Percentiles rank a stretch among this genome's conserved stretches.
Evolutionary conservation across 2,113 vertebrate genomes (phyloP).

Genomic region (Scortum barcoo): DNA sequence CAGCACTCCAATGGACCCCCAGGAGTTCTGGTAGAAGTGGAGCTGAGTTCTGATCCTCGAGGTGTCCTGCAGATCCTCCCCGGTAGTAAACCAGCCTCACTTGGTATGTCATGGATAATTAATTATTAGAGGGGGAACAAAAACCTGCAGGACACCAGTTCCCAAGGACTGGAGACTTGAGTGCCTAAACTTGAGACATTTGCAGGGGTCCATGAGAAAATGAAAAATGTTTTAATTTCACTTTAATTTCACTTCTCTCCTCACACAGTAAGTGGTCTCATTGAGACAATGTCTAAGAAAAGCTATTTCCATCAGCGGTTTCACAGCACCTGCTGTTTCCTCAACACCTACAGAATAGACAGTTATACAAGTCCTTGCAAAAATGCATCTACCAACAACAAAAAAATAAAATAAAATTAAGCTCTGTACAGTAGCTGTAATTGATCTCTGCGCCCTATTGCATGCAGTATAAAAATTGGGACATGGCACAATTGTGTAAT

Average conservation of each 20-base stretch:
- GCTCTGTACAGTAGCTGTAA: background rate
- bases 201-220: slow-evolving; percentile 26
- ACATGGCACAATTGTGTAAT: background rate
- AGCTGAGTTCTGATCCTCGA: background rate
- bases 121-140: background rate
- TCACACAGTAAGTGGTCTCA: slow-evolving; percentile 20
- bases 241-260: slow-evolving; percentile 14
- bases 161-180: slow-evolving; percentile 12
- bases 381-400: slow-evolving; percentile 4
- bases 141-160: slow-evolving; percentile 35
- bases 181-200: slow-evolving; percentile 17
- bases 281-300: slow-evolving; percentile 10
- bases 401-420: slow-evolving; percentile 6
- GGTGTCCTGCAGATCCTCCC: background rate
- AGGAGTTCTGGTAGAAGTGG: background rate
- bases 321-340: slow-evolving; percentile 31
- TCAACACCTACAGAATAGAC: slow-evolving; percentile 24
- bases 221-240: slow-evolving; percentile 42
- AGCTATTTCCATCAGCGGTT: slow-evolving; percentile 25
- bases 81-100: slow-evolving; percentile 8
- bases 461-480: background rate
- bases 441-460: slow-evolving; percentile 8
- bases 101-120: slow-evolving; percentile 11
- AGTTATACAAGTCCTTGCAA: slow-evolving; percentile 10
- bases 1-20: background rate